Evolutionary conservation across 2,797 vertebrate genomes (phyloP).

Genomic region (Molossus alvarezi): DNA sequence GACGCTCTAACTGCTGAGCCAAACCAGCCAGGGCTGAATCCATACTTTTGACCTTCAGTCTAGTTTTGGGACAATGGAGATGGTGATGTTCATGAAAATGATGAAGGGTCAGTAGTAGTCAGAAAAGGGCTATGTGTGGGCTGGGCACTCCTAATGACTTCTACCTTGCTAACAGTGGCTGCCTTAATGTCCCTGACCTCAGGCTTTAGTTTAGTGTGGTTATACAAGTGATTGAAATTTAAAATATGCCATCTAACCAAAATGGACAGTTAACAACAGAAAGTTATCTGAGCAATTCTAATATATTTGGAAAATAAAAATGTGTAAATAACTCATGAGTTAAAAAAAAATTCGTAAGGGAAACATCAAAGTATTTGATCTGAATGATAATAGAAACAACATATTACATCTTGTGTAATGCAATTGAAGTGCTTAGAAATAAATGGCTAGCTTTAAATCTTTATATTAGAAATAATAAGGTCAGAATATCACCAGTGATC

Average conservation of each 20-base stretch:
- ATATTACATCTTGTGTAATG: background rate
- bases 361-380: constrained; percentile 35
- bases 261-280: background rate
- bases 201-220: background rate
- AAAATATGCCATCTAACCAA: background rate
- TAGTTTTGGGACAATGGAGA: background rate
- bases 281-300: background rate
- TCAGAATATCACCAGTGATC: background rate
- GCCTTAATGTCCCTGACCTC: background rate
- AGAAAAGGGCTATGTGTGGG: background rate
- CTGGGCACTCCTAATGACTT: background rate
- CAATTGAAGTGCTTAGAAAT: constrained; percentile 23
- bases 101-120: background rate
- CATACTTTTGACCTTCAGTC: background rate
- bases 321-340: background rate
- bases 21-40: background rate
- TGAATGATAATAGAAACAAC: background rate
- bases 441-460: constrained; percentile 37
- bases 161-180: background rate
- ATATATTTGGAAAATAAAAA: background rate
- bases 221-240: constrained; percentile 13
- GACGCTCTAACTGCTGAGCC: no score
- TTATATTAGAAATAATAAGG: constrained; percentile 15
- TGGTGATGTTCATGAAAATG: background rate
- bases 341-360: background rate